phyloP scores from a whole-genome alignment of 1,140 invertebrate genomes.

The Lethrus apterus region DNA sequence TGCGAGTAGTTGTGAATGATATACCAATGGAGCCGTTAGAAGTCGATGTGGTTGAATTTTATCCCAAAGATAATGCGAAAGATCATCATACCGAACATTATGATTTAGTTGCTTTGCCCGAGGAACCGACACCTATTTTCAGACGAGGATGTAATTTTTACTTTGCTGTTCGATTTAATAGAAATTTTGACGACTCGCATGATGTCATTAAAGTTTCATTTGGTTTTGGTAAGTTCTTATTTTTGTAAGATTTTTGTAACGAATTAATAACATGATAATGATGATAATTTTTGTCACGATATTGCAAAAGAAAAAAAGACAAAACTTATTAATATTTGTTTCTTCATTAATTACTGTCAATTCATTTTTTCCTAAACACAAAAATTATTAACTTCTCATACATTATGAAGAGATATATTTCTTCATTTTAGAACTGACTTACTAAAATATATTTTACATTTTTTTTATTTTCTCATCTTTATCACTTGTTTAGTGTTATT shows the following conservation, averaged over 20 bases:
- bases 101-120: conserved; percentile 48
- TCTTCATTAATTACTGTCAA: background rate
- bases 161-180: conserved; percentile 44
- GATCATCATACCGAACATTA: conserved; percentile 59
- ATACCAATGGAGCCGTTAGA: conserved; percentile 48
- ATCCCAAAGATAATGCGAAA: conserved; percentile 54
- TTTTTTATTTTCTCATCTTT: background rate
- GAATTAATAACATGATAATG: too few species aligned
- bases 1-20: too few species aligned
- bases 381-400: too few species aligned
- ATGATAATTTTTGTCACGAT: too few species aligned
- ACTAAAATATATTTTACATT: too few species aligned
- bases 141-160: conserved; percentile 48
- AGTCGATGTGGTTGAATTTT: conserved; percentile 56
- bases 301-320: too few species aligned
- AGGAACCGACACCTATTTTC: conserved; percentile 38
- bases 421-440: too few species aligned
- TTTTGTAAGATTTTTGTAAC: too few species aligned
- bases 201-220: conserved; percentile 46
- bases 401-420: too few species aligned
- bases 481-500: background rate
- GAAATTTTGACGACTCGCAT: conserved; percentile 39
- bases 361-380: background rate
- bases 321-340: background rate
- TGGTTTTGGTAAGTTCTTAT: conserved; percentile 45